These are phyloP conservation scores for Dipodomys merriami DNA, from an alignment of 2,113 vertebrate species.

Conservation along the genomic window DNA sequence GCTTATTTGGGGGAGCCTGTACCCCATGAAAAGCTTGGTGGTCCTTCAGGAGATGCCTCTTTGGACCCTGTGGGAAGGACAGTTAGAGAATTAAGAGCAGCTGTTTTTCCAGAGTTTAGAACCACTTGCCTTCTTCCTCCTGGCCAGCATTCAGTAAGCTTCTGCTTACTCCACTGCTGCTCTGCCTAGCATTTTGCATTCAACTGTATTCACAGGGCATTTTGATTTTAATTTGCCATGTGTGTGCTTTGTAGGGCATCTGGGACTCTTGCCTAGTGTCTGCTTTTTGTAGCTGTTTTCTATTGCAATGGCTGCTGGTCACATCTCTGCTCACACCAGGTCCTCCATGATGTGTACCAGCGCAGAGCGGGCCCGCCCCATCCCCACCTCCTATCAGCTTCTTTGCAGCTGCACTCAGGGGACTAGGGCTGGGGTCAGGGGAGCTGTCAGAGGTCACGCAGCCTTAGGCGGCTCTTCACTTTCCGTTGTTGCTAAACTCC, in stretches of 20 bases:
- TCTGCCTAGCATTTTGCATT: neutral
- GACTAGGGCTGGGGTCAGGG: neutral
- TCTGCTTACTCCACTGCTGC: neutral
- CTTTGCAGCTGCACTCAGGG: neutral
- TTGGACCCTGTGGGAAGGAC: neutral
- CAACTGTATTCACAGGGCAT: neutral
- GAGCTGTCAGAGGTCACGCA: neutral
- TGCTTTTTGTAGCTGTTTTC: neutral
- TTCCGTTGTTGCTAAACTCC: neutral
- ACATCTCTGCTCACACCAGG: neutral
- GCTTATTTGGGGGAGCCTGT: neutral
- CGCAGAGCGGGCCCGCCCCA: neutral
- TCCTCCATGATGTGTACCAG: neutral
- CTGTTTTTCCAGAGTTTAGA: neutral
- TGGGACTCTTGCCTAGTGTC: neutral
- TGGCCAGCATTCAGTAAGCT: neutral
- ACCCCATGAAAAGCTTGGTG: neutral
- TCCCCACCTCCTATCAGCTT: neutral
- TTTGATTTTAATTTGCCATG: neutral
- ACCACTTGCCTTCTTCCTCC: neutral
- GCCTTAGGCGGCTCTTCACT: neutral
- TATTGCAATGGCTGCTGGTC: neutral
- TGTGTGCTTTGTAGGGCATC: neutral
- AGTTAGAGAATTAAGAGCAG: neutral
- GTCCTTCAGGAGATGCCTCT: neutral